Base-by-base conservation (phyloP, 1,140 invertebrate species). In the Papilio dardanus region DNA sequence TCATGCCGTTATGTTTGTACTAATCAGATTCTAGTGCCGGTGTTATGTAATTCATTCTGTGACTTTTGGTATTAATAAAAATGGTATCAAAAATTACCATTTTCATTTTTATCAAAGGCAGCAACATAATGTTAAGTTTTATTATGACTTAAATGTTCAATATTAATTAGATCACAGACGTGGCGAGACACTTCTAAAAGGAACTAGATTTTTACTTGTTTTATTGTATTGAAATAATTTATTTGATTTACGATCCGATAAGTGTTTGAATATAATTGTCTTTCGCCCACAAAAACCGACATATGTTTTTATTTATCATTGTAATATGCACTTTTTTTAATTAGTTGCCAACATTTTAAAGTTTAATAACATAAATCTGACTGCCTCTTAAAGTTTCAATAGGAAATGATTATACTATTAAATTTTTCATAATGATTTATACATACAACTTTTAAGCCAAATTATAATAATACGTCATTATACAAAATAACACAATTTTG, bases 1-100 rank as follows among this genome's bases (percentile, higher is more conserved):
- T 12, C 3, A 28, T 24, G 2, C 3, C 10, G 5, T 28, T 30
- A 62, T 62, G 8, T 28, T 54, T 54, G 24, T 24, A 54, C 24
- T 54, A 24, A 62, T 62, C 24, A 5, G 24, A 62, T 16, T 62
- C 24, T 28, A 28, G 24, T 14, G 24, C 54, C 54, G 12, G 54
- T 62, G 24, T 62, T 28, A 62, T 62, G 24, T 28, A 30, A 62
- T 62, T 62, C 24, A 62, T 62, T 62, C 54, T 3, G 24, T 62
- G 54, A 62, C 54, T 62, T 30, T 62, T 62, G 54, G 2, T 62
- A 62, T 62, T 62, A 62, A 14, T 14, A 24, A 30, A 62, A 62
- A 62, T 62, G 54, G 54, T 62, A 62, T 28, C 54, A 62, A 21
- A 28, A 54, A 62, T 62, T 62, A 62, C 24, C 54, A 62, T 62